Percentiles rank a stretch among this genome's conserved stretches.
These are phyloP conservation scores for Pseudobourletiella spinata DNA, from an alignment of 1,140 invertebrate species.

Conservation along the genomic window DNA sequence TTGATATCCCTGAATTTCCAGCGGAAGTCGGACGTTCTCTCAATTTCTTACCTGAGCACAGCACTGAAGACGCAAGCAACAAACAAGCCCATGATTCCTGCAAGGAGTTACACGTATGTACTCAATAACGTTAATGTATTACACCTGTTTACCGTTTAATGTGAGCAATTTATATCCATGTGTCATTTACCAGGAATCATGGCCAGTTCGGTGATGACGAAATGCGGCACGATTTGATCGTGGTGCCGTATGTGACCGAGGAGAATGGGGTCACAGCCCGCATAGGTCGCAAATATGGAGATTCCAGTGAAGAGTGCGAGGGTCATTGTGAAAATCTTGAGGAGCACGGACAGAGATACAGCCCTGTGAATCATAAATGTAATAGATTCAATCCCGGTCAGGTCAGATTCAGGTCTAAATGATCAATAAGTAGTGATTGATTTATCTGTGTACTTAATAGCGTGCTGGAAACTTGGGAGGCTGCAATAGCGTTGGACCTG, in stretches of 20 bases:
- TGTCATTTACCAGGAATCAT: not conserved
- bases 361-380: slow-evolving; percentile 31
- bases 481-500: slow-evolving; percentile 27
- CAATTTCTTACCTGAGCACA: slow-evolving; percentile 35
- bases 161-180: too few relatives aligned
- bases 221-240: slow-evolving; percentile 40
- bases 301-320: slow-evolving; percentile 33
- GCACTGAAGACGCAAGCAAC: slow-evolving; percentile 38
- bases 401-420: too few relatives aligned
- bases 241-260: slow-evolving; percentile 33
- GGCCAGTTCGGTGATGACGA: slow-evolving; percentile 36
- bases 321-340: slow-evolving; percentile 23
- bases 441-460: too few relatives aligned
- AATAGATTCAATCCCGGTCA: too few relatives aligned
- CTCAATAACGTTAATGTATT: too few relatives aligned
- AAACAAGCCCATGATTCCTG: slow-evolving; percentile 40
- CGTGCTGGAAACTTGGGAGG: slow-evolving; percentile 7
- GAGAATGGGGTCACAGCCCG: slow-evolving; percentile 36
- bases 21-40: too few relatives aligned
- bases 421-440: too few relatives aligned
- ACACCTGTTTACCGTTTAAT: too few relatives aligned
- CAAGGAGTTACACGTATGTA: too few relatives aligned
- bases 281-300: slow-evolving; percentile 36
- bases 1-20: too few relatives aligned
- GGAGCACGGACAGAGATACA: slow-evolving; percentile 28